Evolutionary conservation across 2,113 vertebrate species (phyloP).

Genomic region (Otus sunia): DNA sequence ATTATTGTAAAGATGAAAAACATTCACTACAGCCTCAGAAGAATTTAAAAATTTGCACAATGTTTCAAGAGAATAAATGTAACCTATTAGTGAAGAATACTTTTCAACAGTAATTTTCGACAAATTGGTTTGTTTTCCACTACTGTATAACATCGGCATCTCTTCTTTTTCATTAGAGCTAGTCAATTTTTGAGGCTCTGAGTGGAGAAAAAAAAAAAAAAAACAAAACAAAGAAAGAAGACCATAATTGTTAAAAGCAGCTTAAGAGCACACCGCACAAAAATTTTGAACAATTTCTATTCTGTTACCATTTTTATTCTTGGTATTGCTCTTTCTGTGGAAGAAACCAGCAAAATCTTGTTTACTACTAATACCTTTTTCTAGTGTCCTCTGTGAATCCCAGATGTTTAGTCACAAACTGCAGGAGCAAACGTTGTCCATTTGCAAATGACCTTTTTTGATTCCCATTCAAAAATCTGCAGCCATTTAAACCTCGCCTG

Average conservation of each 20-base stretch:
- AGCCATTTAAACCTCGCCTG: neutral
- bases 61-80: conserved; percentile 51
- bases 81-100: conserved; percentile 1
- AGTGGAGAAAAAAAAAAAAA: neutral
- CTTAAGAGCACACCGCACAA: neutral
- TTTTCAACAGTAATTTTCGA: conserved; percentile 40
- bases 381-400: neutral
- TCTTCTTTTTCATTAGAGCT: conserved; percentile 6
- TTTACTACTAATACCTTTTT: neutral
- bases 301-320: neutral
- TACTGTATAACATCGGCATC: neutral
- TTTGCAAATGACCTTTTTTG: conserved; percentile 39
- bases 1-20: conserved; percentile 33
- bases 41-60: conserved; percentile 54
- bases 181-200: neutral
- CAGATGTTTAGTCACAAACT: neutral
- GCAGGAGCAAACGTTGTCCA: neutral
- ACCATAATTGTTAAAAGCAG: neutral
- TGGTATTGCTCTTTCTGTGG: neutral
- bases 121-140: conserved; percentile 37
- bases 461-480: conserved; percentile 47
- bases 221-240: neutral
- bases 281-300: neutral
- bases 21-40: conserved; percentile 28
- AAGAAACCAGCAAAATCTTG: neutral